phyloP scores from a whole-genome alignment of 1,140 invertebrate genomes.

The Callitettix versicolor region DNA sequence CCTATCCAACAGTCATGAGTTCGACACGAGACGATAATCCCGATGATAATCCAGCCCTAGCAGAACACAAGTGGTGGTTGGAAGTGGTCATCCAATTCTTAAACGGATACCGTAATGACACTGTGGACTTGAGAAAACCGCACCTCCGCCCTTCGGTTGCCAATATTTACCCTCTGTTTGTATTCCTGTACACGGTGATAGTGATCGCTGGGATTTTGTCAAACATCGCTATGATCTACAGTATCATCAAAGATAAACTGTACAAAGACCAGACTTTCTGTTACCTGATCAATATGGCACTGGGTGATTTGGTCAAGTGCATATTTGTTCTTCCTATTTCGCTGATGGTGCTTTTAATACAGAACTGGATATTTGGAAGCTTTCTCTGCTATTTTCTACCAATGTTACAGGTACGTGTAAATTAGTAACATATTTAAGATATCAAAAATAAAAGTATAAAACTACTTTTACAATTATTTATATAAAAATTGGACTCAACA shows the following conservation, averaged over 20 bases:
- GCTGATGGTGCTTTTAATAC: slow-evolving; percentile 51
- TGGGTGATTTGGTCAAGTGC: slow-evolving; percentile 59
- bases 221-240: slow-evolving; percentile 47
- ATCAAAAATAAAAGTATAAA: no score
- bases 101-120: slow-evolving; percentile 32
- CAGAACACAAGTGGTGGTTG: no score
- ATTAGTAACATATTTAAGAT: no score
- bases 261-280: slow-evolving; percentile 52
- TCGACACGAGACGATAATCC: no score
- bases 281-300: slow-evolving; percentile 53
- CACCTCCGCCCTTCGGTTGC: slow-evolving; percentile 37
- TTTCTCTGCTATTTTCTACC: slow-evolving; percentile 62
- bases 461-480: no score
- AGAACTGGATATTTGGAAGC: slow-evolving; percentile 65
- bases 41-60: no score
- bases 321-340: slow-evolving; percentile 53
- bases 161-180: slow-evolving; percentile 47
- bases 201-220: slow-evolving; percentile 43
- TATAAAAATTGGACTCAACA: no score
- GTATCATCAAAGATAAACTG: slow-evolving; percentile 44
- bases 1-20: no score
- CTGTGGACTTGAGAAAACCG: slow-evolving; percentile 34
- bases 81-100: no score
- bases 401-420: slow-evolving; percentile 62
- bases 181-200: slow-evolving; percentile 49